Evolutionary conservation across 2,797 vertebrate species (phyloP), one percentile per base, ranked within the genome.

Genomic region (Peromyscus nudipes): DNA sequence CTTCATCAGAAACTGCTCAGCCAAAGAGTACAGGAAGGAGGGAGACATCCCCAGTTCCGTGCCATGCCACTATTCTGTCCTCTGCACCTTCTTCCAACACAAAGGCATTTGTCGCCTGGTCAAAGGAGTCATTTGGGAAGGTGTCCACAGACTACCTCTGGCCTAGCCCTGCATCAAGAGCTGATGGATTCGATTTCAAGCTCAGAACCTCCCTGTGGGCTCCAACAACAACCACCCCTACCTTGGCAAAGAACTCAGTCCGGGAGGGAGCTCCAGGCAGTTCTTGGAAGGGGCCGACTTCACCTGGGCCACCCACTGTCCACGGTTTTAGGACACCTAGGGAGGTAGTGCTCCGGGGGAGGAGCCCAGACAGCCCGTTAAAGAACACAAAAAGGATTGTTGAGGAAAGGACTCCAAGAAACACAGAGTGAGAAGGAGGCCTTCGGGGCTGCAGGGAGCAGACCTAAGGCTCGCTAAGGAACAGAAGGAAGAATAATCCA

Each of bases 31-130:
- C 93, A 97, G 93, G 96, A 94, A 97, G 96, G 87, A 96, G 64
- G 92, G 89, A 83, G 94, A 92, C 94, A 87, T 96, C 69, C 94
- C 88, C 84, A 87, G 81, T 2, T 21, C 84, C 86, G 86, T 97
- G 93, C 87, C 98, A 96, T 94, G 91, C 34, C 80, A 88, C 95
- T 92, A 57, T 92, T 94, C 90, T 67, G 17, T 91, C 89, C 91
- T 71, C 93, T 92, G 80, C 29, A 92, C 87, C 94, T 83, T 97
- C 94, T 94, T 92, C 92, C 96, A 92, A 97, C 94, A 95, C 88
- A 83, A 96, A 96, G 95, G 88, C 37, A 52, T 94, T 89, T 94
- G 93, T 93, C 97, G 96, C 96, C 95, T 92, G 94, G 93, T 96
- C 97, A 96, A 57, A 71, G 69, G 92, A 94, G 93, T 92, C 77